These are phyloP conservation scores for Myanophis thanlyinensis DNA, from an alignment of 2,113 vertebrate genomes.

Conservation along the genomic window DNA sequence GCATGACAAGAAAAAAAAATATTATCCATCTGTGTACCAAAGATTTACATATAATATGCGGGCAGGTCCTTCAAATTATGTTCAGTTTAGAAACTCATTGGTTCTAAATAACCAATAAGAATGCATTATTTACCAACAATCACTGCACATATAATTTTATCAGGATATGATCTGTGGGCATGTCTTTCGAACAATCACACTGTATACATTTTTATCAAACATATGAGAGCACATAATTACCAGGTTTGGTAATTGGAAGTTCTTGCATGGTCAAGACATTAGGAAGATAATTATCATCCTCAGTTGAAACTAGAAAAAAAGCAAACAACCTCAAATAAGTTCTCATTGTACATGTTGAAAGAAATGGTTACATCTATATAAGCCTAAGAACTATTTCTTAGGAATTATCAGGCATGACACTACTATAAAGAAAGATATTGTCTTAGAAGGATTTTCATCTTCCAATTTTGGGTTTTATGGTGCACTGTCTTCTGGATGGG, in stretches of 20 bases:
- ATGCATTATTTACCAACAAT: neutral
- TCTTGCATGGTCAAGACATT: neutral
- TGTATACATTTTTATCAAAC: neutral
- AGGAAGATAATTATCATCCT: neutral
- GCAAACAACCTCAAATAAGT: neutral
- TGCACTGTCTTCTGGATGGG: too few relatives aligned
- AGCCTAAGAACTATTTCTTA: neutral
- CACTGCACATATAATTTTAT: neutral
- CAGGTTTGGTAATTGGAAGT: neutral
- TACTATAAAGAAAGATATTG: neutral
- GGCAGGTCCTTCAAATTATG: too few relatives aligned
- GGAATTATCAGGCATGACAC: neutral
- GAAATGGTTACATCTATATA: neutral
- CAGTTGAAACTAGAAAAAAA: neutral
- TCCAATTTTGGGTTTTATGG: too few relatives aligned
- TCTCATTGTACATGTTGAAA: neutral
- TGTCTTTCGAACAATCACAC: neutral
- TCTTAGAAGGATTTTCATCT: too few relatives aligned
- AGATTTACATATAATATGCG: too few relatives aligned
- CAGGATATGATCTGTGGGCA: too few relatives aligned
- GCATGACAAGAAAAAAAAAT: too few relatives aligned
- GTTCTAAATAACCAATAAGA: fast-evolving
- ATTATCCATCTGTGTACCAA: too few relatives aligned
- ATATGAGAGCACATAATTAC: neutral
- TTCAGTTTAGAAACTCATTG: too few relatives aligned